A percentile compares a stretch with the other conserved stretches of the same genome.
These are phyloP conservation scores for Drosophila nigritarsus DNA, from an alignment of 2,888 invertebrate species.

Conservation along the genomic window DNA sequence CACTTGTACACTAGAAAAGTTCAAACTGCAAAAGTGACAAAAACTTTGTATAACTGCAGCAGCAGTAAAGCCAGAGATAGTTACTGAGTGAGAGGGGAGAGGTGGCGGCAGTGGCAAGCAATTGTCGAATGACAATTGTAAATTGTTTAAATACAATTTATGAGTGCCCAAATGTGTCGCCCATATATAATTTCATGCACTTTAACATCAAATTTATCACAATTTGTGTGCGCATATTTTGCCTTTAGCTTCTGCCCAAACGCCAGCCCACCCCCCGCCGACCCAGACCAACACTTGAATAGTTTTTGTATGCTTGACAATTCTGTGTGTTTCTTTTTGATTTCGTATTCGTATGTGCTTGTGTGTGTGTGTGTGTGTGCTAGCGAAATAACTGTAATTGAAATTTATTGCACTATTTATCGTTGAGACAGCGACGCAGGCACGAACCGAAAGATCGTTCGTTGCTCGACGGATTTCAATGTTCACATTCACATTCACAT, in stretches of 20 bases:
- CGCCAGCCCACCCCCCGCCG: constrained; percentile 37
- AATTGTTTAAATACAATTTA: constrained; percentile 80
- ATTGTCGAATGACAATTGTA: constrained; percentile 78
- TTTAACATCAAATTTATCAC: constrained; percentile 84
- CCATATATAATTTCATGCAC: constrained; percentile 81
- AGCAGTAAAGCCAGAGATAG: background rate
- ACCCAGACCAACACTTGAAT: constrained; percentile 30
- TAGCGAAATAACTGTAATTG: constrained; percentile 82
- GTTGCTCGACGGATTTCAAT: constrained; percentile 52
- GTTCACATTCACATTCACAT: constrained; percentile 23
- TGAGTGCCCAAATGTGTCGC: constrained; percentile 81
- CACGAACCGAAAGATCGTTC: constrained; percentile 46
- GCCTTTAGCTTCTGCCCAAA: constrained; percentile 44
- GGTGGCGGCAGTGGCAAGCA: constrained; percentile 55
- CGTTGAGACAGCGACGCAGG: constrained; percentile 69
- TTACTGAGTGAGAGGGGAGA: background rate
- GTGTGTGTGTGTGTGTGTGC: constrained; percentile 54
- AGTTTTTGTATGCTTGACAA: constrained; percentile 53
- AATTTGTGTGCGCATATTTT: constrained; percentile 81
- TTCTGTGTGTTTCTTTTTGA: constrained; percentile 6
- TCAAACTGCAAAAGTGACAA: constrained; percentile 25
- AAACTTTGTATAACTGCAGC: constrained; percentile 17
- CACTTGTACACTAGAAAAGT: constrained; percentile 50
- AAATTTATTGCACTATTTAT: constrained; percentile 85
- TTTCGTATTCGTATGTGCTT: constrained; percentile 16